Base-by-base conservation (phyloP, 2,888 invertebrate genomes). In the Synanthedon andrenaeformis region DNA sequence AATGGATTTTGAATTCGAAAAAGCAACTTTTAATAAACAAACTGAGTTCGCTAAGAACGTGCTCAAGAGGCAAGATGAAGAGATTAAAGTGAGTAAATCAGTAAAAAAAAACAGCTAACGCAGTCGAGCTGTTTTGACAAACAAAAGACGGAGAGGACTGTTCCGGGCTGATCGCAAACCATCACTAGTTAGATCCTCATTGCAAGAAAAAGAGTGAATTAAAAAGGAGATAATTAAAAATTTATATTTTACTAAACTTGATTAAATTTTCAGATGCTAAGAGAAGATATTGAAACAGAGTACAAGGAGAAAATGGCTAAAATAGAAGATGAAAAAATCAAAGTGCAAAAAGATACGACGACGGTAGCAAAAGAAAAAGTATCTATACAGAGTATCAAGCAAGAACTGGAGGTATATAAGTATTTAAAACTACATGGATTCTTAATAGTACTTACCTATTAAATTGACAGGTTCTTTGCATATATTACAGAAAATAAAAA, bases 21-120 rank as follows among this genome's bases (percentile, higher is more conserved):
- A 89, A 54, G 85, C 89, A n/a, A 91, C 91, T 1, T 86, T 91
- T 51, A 89, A 84, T 61, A 86, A 90, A 60, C 91, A 91, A 71
- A 85, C 88, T 0, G 90, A 91, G 66, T 90, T 89, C 63, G 89
- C 88, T 10, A 87, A 89, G 63, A 82, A 82, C 57, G 71, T 89
- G 23, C 69, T 91, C 1, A 90, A 90, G 61, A 81, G 89, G 56
- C 91, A 91, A 70, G 84, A 90, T 52, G 89, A 90, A 60, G 90
- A 91, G 74, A 70, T 91, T 5, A 90, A 90, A 79, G 91, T 89
- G 70, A 53, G 35, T 35, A 35, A 35, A 35, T 35, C 6, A 23
- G 23, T 4, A 23, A 23, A 3, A 23, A 23, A 23, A 5, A 23
- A 23, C 5, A 3, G 4, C 4, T 23, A 23, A 23, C 19, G 4